Percentiles rank a stretch among this genome's conserved stretches.
Conservation (phyloP, 2,113 vertebrate genomes). For the Calcarius ornatus region DNA sequence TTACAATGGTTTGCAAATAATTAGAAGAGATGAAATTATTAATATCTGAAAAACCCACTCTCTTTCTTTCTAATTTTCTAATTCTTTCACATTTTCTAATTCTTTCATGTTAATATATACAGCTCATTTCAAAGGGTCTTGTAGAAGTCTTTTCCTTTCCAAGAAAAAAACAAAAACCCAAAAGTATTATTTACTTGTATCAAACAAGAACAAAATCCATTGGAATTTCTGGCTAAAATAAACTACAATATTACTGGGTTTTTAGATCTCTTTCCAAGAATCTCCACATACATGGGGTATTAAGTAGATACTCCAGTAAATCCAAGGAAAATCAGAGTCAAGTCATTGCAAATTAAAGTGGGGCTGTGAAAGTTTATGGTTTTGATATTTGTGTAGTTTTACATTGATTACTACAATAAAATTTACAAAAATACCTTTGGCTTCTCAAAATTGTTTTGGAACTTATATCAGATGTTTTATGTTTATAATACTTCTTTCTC, state of each 20-base stretch:
- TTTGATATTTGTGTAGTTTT: not conserved
- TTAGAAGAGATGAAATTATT: not conserved
- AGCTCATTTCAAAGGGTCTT: not conserved
- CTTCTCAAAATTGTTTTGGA: not conserved
- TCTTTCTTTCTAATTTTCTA: not conserved
- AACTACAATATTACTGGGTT: not conserved
- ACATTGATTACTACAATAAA: not conserved
- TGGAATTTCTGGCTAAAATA: not conserved
- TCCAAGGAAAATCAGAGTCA: not conserved
- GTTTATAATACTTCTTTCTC: not conserved
- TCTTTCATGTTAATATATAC: not conserved
- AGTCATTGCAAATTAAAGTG: not conserved
- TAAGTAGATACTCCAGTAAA: not conserved
- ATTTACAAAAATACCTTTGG: not conserved
- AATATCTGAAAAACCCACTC: not conserved
- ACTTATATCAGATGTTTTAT: not conserved
- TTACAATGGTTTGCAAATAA: not conserved
- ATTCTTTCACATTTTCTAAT: not conserved
- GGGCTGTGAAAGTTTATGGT: not conserved
- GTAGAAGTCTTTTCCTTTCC: not conserved
- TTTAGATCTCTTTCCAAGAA: slow-evolving; percentile 2
- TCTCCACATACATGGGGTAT: not conserved
- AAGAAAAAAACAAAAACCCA: not conserved
- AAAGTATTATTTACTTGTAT: not conserved
- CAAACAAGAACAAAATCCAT: not conserved